phyloP scores from a whole-genome alignment of 64 coral and sea anemone species.

The Platygyra sinensis region DNA sequence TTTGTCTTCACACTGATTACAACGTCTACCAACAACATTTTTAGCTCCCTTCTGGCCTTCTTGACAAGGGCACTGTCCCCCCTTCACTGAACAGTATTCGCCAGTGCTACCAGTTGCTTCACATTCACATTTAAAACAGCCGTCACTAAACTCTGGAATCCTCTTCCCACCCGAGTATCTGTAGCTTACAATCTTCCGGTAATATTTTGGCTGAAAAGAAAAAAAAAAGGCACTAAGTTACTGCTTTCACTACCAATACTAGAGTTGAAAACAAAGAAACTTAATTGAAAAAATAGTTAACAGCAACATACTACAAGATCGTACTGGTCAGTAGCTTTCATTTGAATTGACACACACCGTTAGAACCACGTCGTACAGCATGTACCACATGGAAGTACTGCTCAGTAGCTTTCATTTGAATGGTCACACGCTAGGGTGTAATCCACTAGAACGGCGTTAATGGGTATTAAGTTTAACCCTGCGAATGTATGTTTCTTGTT shows the following conservation, averaged over 20 bases:
- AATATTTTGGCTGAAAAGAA: slow-evolving; percentile 13
- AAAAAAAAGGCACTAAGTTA: no score
- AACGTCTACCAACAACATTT: slow-evolving; percentile 78
- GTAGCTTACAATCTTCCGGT: slow-evolving; percentile 31
- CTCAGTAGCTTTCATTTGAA: no score
- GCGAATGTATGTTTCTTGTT: background rate
- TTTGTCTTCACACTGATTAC: slow-evolving; percentile 82
- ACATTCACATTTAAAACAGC: slow-evolving; percentile 79
- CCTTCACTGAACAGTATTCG: slow-evolving; percentile 47
- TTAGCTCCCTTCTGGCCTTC: slow-evolving; percentile 38
- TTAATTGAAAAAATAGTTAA: no score
- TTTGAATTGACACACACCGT: no score
- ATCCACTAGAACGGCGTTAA: no score
- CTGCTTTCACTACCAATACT: no score
- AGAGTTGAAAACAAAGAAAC: no score
- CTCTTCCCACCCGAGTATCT: background rate
- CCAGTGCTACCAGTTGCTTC: slow-evolving; percentile 68
- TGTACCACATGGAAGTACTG: no score
- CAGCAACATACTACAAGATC: no score
- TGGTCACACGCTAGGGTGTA: no score
- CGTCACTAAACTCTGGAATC: slow-evolving; percentile 4
- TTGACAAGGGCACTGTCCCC: slow-evolving; percentile 87
- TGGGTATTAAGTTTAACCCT: background rate
- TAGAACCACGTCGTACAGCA: no score
- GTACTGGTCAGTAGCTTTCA: no score